phyloP scores from a whole-genome alignment of 1,140 invertebrate genomes.

The Pachypeltis micranthus region DNA sequence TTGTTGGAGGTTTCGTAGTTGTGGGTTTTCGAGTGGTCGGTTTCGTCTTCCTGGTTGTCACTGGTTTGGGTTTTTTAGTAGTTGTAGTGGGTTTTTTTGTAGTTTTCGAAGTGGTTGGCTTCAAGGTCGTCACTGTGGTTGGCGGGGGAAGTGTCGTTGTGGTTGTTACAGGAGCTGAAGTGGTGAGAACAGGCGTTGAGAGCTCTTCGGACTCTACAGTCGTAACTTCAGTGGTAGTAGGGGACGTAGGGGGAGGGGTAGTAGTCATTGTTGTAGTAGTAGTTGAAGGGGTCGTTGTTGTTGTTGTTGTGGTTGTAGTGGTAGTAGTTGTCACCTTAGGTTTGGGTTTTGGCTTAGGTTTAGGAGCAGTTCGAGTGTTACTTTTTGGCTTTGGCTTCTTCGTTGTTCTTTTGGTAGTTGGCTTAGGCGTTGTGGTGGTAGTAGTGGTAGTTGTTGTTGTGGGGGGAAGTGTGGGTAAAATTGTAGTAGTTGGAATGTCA shows the following conservation, averaged over 20 bases:
- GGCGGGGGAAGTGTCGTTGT: too few species aligned
- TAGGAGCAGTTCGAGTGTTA: conserved; percentile 2
- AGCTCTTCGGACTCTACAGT: too few species aligned
- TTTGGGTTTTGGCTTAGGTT: conserved; percentile 2
- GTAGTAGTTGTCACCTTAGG: conserved; percentile 7
- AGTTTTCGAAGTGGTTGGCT: too few species aligned
- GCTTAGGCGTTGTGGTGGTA: conserved; percentile 2
- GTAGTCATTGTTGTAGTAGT: neutral
- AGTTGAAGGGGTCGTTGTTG: neutral
- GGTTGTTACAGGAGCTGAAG: too few species aligned
- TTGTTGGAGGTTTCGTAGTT: conserved; percentile 11
- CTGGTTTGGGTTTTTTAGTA: conserved; percentile 9
- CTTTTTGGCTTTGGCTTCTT: conserved; percentile 11
- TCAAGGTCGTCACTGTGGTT: neutral
- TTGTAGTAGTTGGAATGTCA: neutral
- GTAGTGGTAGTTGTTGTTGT: conserved; percentile 6
- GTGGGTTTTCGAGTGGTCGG: conserved; percentile 15
- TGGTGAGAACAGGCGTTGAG: too few species aligned
- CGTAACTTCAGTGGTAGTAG: too few species aligned
- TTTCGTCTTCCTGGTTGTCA: conserved; percentile 5
- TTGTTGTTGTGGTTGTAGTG: conserved; percentile 8
- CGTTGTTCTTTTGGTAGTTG: neutral
- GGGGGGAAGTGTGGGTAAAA: neutral
- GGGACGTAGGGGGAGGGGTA: neutral
- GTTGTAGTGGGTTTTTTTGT: conserved; percentile 10